phyloP scores from a whole-genome alignment of 2,888 invertebrate species.

The Leptopterna dolabrata region DNA sequence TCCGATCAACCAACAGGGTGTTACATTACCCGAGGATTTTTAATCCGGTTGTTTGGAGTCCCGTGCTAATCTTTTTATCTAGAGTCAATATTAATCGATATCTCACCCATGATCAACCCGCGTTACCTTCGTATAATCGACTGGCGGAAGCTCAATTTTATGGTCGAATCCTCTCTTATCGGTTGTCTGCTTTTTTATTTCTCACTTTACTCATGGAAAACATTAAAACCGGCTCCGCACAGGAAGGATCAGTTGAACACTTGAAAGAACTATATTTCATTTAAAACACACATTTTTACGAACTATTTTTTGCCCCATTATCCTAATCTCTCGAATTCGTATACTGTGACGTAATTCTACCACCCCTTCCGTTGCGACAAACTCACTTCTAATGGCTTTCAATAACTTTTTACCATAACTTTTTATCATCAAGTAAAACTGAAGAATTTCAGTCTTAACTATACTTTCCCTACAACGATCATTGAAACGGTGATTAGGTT shows the following conservation, averaged over 20 bases:
- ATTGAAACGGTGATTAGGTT: too few species aligned
- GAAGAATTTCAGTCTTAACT: too few species aligned
- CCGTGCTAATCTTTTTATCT: slow-evolving; percentile 17
- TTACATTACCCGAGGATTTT: not conserved
- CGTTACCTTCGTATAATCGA: not conserved
- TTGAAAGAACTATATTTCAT: not conserved
- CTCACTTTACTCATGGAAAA: not conserved
- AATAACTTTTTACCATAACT: too few species aligned
- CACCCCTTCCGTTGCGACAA: not conserved
- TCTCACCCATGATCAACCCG: slow-evolving; percentile 14
- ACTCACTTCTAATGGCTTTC: not conserved
- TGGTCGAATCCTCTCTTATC: not conserved
- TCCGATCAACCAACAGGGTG: not conserved
- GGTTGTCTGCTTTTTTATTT: not conserved
- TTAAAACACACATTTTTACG: not conserved
- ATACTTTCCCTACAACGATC: too few species aligned
- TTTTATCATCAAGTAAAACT: too few species aligned
- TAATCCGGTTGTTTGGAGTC: not conserved
- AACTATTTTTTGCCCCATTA: not conserved
- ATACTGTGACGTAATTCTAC: not conserved
- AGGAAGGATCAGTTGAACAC: not conserved
- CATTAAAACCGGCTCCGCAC: not conserved
- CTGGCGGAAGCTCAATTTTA: slow-evolving; percentile 4
- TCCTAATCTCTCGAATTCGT: not conserved
- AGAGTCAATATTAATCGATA: slow-evolving; percentile 33